Evolutionary conservation across 1,140 invertebrate species (phyloP), one percentile per base, ranked within the genome.

Genomic region (Heliconius congener): DNA sequence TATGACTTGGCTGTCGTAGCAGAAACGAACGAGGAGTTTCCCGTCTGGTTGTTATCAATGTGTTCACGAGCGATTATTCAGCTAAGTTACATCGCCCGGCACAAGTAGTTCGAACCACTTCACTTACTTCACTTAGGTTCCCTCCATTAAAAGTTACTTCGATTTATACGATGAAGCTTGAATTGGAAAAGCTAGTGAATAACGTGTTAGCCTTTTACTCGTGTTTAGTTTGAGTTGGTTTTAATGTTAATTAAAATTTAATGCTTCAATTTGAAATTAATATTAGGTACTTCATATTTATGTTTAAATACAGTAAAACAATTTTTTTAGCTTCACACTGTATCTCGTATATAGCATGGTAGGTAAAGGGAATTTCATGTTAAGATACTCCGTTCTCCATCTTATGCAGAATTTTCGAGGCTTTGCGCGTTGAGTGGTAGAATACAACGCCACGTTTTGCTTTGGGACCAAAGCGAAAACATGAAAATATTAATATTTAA

Each of bases 51-150:
- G 79, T 80, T 83, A 85, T 84, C 79, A 42, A 46, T 46, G 23
- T 46, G 77, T 80, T 82, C 74, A 30, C 50, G 66, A 83, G 71
- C 77, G 83, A 84, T 84, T 80, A 74, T 78, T 82, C 66, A 80
- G 78, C 82, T 80, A 78, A 76, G 78, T 76, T 82, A 80, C 74
- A 82, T 79, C 78, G 73, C 76, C 71, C 46, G 73, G 78, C 70
- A 76, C 46, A 73, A 80, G 74, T 74, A 79, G 74, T 76, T 80
- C 70, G 74, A 80, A 76, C 74, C 72, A 80, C 78, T 79, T 76
- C 34, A 73, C 46, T 27, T 80, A 80, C 78, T 79, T 76, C 34
- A 73, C 46, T 27, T 80, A 80, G 42, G 74, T 76, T 71, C 74
- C 75, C 66, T 80, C 78, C 74, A 80, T 76, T 80, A 76, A 76